Percentiles rank a stretch among this genome's conserved stretches.
Evolutionary conservation across 2,113 vertebrate genomes (phyloP).

Genomic region (Eptesicus fuscus): DNA sequence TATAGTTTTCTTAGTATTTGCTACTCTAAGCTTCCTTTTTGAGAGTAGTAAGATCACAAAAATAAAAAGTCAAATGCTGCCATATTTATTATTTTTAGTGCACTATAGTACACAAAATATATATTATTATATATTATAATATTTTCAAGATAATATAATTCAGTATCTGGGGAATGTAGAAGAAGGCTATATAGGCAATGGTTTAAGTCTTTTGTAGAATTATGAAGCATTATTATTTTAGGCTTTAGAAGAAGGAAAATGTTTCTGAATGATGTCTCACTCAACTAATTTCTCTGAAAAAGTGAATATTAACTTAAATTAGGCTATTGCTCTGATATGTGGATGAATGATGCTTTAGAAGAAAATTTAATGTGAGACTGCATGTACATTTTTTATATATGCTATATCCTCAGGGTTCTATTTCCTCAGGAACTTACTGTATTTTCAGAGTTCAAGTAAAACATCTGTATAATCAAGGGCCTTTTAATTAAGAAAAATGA

Average conservation of each 20-base stretch:
- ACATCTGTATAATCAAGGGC: constrained; percentile 71
- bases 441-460: constrained; percentile 70
- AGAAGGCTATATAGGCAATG: neutral
- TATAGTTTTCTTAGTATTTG: neutral
- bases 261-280: constrained; percentile 20
- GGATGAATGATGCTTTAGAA: neutral
- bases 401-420: constrained; percentile 9
- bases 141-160: neutral
- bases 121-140: neutral
- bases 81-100: neutral
- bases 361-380: neutral
- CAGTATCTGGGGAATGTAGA: neutral
- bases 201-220: neutral
- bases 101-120: neutral
- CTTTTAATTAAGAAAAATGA: constrained; percentile 73
- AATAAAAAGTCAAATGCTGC: neutral
- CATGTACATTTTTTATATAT: neutral
- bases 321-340: neutral
- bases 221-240: neutral
- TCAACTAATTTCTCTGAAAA: neutral
- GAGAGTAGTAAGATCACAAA: neutral
- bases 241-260: neutral
- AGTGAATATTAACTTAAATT: constrained; percentile 1
- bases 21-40: constrained; percentile 12
- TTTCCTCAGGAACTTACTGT: constrained; percentile 45